Evolutionary conservation across 2,113 vertebrate genomes (phyloP).

Genomic region (Prinia subflava): DNA sequence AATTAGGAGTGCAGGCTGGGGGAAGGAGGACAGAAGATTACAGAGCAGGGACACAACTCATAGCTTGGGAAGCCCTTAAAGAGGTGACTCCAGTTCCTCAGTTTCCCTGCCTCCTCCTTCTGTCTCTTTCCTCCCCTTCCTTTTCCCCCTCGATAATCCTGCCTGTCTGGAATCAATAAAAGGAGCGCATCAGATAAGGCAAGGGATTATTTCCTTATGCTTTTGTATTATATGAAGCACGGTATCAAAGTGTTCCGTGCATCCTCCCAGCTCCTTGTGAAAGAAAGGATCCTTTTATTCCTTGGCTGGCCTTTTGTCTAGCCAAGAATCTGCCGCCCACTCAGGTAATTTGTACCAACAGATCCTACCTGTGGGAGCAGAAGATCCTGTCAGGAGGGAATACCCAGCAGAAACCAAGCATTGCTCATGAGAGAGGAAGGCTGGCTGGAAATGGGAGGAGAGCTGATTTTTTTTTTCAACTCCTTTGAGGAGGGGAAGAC

Average conservation of each 20-base stretch:
- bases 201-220: background rate
- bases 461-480: background rate
- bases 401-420: background rate
- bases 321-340: background rate
- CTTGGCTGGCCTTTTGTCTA: background rate
- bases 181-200: background rate
- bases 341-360: conserved; percentile 7
- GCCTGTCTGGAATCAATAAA: background rate
- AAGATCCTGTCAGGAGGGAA: conserved; percentile 12
- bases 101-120: background rate
- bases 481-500: background rate
- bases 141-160: background rate
- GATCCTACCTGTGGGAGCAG: background rate
- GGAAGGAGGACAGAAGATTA: background rate
- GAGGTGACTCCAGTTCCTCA: background rate
- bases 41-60: background rate
- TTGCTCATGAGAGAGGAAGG: background rate
- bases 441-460: background rate
- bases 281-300: conserved; percentile 5
- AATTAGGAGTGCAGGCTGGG: background rate
- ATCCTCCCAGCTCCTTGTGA: background rate
- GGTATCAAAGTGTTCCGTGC: background rate
- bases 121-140: background rate
- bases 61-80: background rate
- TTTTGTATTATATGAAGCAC: background rate